A percentile compares a stretch with the other conserved stretches of the same genome.
Conservation (phyloP, 2,888 invertebrate genomes). For the Marasmarcha lunaedactyla region DNA sequence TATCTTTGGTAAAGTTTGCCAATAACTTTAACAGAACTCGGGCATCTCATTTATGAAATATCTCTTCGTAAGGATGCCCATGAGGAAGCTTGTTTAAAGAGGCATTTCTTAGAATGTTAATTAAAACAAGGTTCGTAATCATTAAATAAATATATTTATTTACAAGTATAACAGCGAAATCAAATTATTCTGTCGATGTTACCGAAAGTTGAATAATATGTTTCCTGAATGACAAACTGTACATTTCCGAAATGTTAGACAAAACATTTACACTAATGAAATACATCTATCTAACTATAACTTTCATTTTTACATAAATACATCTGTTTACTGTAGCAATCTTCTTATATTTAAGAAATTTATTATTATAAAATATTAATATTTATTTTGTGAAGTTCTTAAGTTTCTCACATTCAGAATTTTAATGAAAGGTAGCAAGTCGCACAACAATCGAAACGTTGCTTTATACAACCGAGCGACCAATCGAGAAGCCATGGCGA, state of each 20-base stretch:
- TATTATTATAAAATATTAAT: constrained; percentile 32
- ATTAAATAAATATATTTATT: constrained; percentile 71
- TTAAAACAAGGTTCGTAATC: constrained; percentile 42
- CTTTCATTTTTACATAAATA: constrained; percentile 54
- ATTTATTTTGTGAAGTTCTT: constrained; percentile 11
- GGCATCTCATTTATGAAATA: no score
- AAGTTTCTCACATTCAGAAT: no score
- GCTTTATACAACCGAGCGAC: no score
- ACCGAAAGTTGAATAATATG: constrained; percentile 27
- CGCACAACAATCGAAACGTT: no score
- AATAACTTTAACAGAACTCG: no score
- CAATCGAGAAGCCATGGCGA: no score
- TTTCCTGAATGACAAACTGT: constrained; percentile 3
- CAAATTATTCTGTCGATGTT: constrained; percentile 52
- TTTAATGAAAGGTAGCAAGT: constrained; percentile 11
- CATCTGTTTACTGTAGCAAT: constrained; percentile 50
- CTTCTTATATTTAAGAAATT: constrained; percentile 37
- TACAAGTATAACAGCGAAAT: constrained; percentile 61
- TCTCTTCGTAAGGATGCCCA: no score
- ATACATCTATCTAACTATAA: constrained; percentile 23
- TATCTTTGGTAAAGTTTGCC: no score
- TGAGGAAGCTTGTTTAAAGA: no score
- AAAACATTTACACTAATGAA: not conserved
- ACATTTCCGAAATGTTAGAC: constrained; percentile 2
- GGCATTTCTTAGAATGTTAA: no score